Base-by-base conservation (phyloP, 2,888 invertebrate genomes). In the Nebria salina region DNA sequence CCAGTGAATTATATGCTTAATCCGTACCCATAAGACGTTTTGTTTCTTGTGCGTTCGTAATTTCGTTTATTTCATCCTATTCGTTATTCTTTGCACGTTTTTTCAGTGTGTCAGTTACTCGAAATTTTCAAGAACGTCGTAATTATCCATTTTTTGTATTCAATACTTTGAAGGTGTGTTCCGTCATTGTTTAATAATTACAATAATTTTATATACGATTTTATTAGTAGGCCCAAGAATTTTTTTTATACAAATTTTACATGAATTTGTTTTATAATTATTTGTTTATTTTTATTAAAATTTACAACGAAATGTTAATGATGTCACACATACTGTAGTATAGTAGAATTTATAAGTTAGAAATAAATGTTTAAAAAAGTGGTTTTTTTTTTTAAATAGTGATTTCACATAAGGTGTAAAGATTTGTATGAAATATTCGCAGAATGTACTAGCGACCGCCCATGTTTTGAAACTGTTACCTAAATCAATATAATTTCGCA, bases 401-500 rank as follows among this genome's bases (percentile, higher is more conserved):
- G 20, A 20, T 1, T 20, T 20, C 20, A 20, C 20, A 20, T 20
- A 20, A 20, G 20, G 20, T 20, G 20, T 20, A 20, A 20, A 20
- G 20, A 20, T 20, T 20, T 20, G 20, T 20, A 20, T 20, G 20
- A 20, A 20, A 26, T 34, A 34, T 34, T 34, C 34, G 34, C 34
- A 72, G 72, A 72, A 72, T 70, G 72, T 72, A 64, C 64, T 43
- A 43, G 74, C 66, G 79, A 79, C 79, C 79, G 79, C 79, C 79
- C 79, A 79, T 43, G 79, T 79, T 79, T 54, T 4, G 8, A 54
- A 13, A 54, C 68, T 25, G 43, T 66, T 7, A 54, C 54, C 54
- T 79, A 79, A 75, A 79, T 75, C 79, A 79, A 75, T 65, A 54
- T 66, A 77, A 77, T 77, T 77, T 72, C 77, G 65, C 77, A 77